Percentiles rank a stretch among this genome's conserved stretches.
Evolutionary conservation across 2,797 vertebrate genomes (phyloP).

Genomic region (Brachyrhaphis roseni): DNA sequence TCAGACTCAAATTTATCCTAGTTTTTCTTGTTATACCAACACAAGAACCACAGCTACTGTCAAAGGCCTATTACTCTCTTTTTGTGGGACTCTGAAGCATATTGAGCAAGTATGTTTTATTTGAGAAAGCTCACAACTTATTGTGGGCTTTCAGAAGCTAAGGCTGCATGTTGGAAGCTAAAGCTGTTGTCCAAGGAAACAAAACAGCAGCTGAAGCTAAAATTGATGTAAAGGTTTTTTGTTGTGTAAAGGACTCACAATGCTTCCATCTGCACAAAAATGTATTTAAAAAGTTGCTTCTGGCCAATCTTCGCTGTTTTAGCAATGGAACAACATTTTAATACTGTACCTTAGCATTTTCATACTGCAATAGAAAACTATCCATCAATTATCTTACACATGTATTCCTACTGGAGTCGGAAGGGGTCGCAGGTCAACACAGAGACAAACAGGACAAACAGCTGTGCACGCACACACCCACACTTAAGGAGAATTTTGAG

Average conservation of each 20-base stretch:
- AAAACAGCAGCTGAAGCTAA: not conserved
- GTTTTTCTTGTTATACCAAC: constrained; percentile 16
- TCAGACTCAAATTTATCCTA: constrained; percentile 46
- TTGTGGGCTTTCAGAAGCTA: not conserved
- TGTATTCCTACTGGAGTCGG: no score
- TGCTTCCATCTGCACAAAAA: not conserved
- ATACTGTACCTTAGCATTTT: not conserved
- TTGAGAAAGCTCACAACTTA: not conserved
- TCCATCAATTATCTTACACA: not conserved
- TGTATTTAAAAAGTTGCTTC: not conserved
- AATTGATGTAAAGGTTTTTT: not conserved
- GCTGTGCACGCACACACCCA: no score
- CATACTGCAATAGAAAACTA: not conserved
- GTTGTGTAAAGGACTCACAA: not conserved
- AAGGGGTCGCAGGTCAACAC: no score
- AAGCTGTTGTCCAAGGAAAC: not conserved
- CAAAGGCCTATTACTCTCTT: constrained; percentile 6
- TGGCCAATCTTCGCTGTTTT: not conserved
- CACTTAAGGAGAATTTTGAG: no score
- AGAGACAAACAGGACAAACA: no score
- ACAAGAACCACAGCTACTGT: constrained; percentile 29
- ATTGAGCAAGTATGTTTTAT: constrained; percentile 10
- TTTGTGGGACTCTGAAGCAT: constrained; percentile 17
- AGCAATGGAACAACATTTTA: not conserved
- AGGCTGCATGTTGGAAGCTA: not conserved